These are phyloP conservation scores for Drosophila suzukii DNA, from an alignment of 1,140 invertebrate species.

Conservation along the genomic window DNA sequence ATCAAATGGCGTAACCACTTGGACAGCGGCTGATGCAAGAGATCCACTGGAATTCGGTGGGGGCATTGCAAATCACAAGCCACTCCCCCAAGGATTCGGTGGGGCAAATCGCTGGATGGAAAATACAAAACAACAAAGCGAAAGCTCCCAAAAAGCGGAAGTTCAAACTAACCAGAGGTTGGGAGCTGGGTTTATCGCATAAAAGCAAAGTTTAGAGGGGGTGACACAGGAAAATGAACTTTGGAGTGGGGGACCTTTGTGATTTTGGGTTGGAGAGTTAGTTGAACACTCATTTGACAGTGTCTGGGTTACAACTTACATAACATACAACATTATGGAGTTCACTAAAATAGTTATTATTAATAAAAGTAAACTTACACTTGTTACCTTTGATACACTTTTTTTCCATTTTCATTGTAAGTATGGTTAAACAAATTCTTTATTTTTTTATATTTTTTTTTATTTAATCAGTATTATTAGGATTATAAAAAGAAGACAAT, in stretches of 20 bases:
- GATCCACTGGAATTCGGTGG: conserved; percentile 8
- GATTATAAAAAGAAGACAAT: no score
- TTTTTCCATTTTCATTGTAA: no score
- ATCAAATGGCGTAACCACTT: conserved; percentile 38
- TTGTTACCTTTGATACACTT: no score
- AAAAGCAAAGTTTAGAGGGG: neutral
- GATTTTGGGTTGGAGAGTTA: no score
- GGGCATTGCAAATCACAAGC: neutral
- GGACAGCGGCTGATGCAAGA: conserved; percentile 45
- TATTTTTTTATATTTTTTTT: no score
- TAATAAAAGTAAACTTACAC: no score
- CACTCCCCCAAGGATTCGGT: conserved; percentile 22
- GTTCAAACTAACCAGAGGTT: neutral
- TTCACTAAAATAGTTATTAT: no score
- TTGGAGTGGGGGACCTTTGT: neutral
- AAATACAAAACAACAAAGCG: neutral
- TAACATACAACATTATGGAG: no score
- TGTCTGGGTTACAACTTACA: no score
- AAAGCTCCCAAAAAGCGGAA: conserved; percentile 23
- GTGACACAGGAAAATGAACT: neutral
- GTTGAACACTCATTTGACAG: no score
- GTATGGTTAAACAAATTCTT: no score
- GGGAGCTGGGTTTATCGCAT: neutral
- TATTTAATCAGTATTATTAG: no score
- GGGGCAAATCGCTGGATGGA: conserved; percentile 16